Conservation (phyloP, 2,113 vertebrate species). For the Sceloporus tristichus region DNA sequence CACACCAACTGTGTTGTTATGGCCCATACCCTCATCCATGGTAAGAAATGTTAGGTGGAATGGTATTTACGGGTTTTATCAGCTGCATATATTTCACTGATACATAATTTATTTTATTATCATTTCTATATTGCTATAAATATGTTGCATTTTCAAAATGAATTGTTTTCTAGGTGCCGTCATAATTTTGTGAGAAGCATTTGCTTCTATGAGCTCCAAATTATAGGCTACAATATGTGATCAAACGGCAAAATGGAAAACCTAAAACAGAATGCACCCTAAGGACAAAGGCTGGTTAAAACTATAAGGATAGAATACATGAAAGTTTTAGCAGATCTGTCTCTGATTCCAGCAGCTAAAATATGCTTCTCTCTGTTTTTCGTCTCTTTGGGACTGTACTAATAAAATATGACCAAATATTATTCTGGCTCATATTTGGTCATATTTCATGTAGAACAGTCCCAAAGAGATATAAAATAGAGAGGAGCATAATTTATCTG, state of each 20-base stretch:
- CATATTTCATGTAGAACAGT: slow-evolving; percentile 95
- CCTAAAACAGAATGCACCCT: slow-evolving; percentile 81
- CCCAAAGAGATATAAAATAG: slow-evolving; percentile 90
- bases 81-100: slow-evolving; percentile 54
- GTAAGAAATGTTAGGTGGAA: slow-evolving; percentile 23
- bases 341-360: slow-evolving; percentile 91
- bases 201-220: slow-evolving; percentile 79
- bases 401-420: slow-evolving; percentile 98
- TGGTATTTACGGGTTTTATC: slow-evolving; percentile 36
- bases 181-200: slow-evolving; percentile 74
- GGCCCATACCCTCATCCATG: slow-evolving; percentile 11
- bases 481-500: slow-evolving; percentile 90
- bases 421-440: slow-evolving; percentile 86
- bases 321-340: slow-evolving; percentile 88
- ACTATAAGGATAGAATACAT: slow-evolving; percentile 85
- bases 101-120: slow-evolving; percentile 72
- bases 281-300: slow-evolving; percentile 80
- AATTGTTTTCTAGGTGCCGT: slow-evolving; percentile 73
- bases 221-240: slow-evolving; percentile 80
- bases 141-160: slow-evolving; percentile 76
- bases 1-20: neutral
- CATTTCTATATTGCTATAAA: slow-evolving; percentile 72
- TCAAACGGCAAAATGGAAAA: slow-evolving; percentile 77
- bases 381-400: slow-evolving; percentile 90
- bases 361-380: slow-evolving; percentile 86